Evolutionary conservation across 2,113 vertebrate species (phyloP).

Genomic region (Larimichthys crocea): DNA sequence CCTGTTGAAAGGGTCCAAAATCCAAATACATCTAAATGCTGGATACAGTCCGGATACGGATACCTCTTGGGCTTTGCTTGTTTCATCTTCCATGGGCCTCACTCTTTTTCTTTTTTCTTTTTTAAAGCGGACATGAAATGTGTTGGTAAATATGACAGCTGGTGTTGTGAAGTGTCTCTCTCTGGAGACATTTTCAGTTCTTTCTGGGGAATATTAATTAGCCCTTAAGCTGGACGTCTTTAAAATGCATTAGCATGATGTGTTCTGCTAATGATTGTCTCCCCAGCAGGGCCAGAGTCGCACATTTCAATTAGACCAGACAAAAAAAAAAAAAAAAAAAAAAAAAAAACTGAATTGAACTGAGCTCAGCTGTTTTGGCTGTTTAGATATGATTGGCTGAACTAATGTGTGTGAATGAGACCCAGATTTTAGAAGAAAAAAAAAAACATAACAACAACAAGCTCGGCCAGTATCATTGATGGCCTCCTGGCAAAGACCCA

Average conservation of each 20-base stretch:
- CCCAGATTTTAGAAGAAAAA: constrained; percentile 14
- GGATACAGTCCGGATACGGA: background rate
- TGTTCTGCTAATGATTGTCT: constrained; percentile 63
- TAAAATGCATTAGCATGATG: constrained; percentile 67
- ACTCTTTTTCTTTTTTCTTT: background rate
- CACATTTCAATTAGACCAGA: constrained; percentile 60
- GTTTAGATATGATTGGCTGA: constrained; percentile 49
- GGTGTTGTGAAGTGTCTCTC: constrained; percentile 61
- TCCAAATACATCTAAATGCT: background rate
- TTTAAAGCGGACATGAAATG: constrained; percentile 25
- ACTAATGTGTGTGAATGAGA: constrained; percentile 52
- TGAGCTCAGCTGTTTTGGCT: constrained; percentile 64
- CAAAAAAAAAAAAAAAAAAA: constrained; percentile 22
- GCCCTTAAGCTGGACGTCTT: constrained; percentile 62
- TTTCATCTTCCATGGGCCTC: background rate
- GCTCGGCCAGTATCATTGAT: constrained; percentile 35
- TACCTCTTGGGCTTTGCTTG: background rate
- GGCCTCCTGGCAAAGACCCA: constrained; percentile 62
- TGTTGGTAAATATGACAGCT: constrained; percentile 54
- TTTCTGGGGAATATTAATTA: constrained; percentile 72
- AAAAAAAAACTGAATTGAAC: constrained; percentile 53
- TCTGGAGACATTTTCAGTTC: constrained; percentile 40
- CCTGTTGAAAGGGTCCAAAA: background rate
- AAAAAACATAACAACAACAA: constrained; percentile 16
- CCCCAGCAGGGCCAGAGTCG: constrained; percentile 42